Base-by-base conservation (phyloP, 1,140 invertebrate species). In the Calephelis virginiensis region DNA sequence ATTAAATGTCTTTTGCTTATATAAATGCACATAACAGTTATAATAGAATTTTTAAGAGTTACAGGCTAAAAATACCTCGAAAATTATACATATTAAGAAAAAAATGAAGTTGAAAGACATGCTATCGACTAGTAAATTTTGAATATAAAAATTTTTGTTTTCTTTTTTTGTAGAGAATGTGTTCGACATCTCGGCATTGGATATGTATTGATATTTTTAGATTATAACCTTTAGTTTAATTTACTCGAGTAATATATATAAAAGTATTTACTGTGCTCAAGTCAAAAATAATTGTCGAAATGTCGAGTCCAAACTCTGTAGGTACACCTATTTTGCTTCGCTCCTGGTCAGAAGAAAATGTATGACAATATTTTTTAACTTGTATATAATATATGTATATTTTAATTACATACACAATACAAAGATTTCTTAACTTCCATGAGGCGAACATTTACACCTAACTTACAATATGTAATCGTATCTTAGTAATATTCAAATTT, bases 301-400 rank as follows among this genome's bases (percentile, higher is more conserved):
- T 83, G 80, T 83, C 81, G 83, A 88, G 61, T 68, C 63, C 70
- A 76, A 62, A 77, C 78, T 70, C 68, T 60, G 56, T 72, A 72
- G 50, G 50, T 56, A 67, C 59, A 70, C 47, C 78, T 85, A 82
- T 83, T 40, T 84, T 82, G 78, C 78, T 78, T 75, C 70, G 74
- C 72, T 77, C 75, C 75, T 88, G 85, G 85, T 89, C 82, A 67
- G 83, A 86, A 85, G 84, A 82, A 84, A 86, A 87, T 79, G 83
- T 86, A 87, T 78, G 88, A 89, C 80, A 86, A 82, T 86, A 85
- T 70, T 78, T 77, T 83, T 82, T 85, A 88, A 86, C 81, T 85
- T 90, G 85, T 89, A 88, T 90, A 90, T 89, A 90, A 89, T 88
- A 90, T 89, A 88, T 90, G 86, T 90, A 90, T 90, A 90, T 86